phyloP scores from a whole-genome alignment of 2,797 vertebrate species.

The Arrhamphus sclerolepis region DNA sequence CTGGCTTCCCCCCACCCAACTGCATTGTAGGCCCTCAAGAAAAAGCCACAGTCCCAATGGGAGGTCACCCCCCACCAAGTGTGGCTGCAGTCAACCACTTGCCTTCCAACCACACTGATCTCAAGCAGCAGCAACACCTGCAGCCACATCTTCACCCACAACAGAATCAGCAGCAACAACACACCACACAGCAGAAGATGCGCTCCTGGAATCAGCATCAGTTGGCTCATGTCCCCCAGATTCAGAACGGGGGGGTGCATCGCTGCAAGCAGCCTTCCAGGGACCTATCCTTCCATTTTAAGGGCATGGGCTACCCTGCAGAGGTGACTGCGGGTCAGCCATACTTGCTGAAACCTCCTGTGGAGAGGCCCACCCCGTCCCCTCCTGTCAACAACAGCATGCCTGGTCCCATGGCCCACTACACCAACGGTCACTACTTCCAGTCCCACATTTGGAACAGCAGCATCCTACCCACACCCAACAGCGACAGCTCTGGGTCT shows the following conservation, averaged over 20 bases:
- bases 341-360: conserved; percentile 90
- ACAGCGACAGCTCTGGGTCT: conserved; percentile 99
- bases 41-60: conserved; percentile 78
- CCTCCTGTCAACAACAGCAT: conserved; percentile 89
- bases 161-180: conserved; percentile 73
- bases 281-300: conserved; percentile 88
- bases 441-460: conserved; percentile 93
- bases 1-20: conserved; percentile 82
- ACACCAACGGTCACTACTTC: conserved; percentile 96
- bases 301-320: conserved; percentile 88
- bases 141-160: conserved; percentile 71
- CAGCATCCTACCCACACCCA: conserved; percentile 97
- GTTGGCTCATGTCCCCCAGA: conserved; percentile 90
- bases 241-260: conserved; percentile 87
- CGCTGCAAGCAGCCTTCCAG: conserved; percentile 86
- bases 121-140: conserved; percentile 85
- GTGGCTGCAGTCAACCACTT: conserved; percentile 88
- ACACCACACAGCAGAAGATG: conserved; percentile 85
- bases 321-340: conserved; percentile 96
- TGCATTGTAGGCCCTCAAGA: conserved; percentile 86
- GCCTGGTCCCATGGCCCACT: conserved; percentile 87
- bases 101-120: conserved; percentile 88
- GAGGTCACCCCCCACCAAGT: conserved; percentile 81
- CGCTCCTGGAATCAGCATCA: conserved; percentile 95
- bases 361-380: conserved; percentile 95